Evolutionary conservation across 2,113 vertebrate species (phyloP), one percentile per base, ranked within the genome.

Genomic region (Hydrochoerus hydrochaeris): DNA sequence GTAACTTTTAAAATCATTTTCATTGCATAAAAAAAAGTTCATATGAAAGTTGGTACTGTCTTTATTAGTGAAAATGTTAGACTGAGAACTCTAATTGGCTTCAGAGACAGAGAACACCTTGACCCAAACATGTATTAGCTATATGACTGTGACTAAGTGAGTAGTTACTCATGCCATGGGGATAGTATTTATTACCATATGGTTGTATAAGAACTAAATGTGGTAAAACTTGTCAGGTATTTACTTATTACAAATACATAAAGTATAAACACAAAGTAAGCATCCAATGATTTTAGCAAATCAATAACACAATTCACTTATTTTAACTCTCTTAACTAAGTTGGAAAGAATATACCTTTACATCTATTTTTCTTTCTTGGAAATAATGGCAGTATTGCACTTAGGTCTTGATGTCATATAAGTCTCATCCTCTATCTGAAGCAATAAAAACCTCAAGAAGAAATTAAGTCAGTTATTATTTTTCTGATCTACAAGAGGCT

Each of bases 381-480:
- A 78, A 82, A 4, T 73, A 88, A 84, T 44, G 28, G 17, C 26
- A 69, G 35, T 65, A 69, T 52, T 85, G 32, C 58, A 85, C 3
- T 20, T 0, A 58, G 38, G 44, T 95, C 60, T 69, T 95, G 10
- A 95, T 54, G 95, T 46, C 41, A 86, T 49, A 80, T 88, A 87
- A 97, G 95, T 95, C 49, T 80, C 28, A 96, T 41, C 41, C 10
- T 93, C 54, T 83, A 94, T 83, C 41, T 93, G 85, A 94, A 93
- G 89, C 67, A 85, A 95, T 80, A 87, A 96, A 97, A 95, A 83
- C 13, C 65, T 94, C 81, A 81, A 87, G 67, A 95, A 44, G n/a
- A 93, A 96, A 95, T 91, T 93, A 94, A 96, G 60, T 81, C 85
- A 94, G 24, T 90, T 95, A 88, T 77, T 89, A 77, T 84, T 26